Evolutionary conservation across 2,888 invertebrate genomes (phyloP), one percentile per base, ranked within the genome.

Genomic region (Lycia hirtaria): DNA sequence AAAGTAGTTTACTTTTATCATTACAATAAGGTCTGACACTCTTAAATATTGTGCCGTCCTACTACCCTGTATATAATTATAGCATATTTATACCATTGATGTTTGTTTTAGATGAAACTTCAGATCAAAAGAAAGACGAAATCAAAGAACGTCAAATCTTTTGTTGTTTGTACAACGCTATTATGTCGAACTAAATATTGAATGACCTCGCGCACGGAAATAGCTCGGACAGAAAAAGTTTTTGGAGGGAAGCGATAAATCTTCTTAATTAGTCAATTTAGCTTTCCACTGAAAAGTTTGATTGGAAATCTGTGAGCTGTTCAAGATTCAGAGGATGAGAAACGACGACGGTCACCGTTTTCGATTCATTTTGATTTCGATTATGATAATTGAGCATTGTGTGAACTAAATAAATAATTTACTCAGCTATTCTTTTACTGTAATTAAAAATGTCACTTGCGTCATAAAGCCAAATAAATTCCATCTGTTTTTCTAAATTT

Each of bases 231-330:
- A 71, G 76, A 79, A 78, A 78, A 76, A 82, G 41, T 51, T 56
- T 73, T 80, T 82, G 73, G 66, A n/a, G 80, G 88, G 89, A 89
- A 88, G 83, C 78, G 73, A 85, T 91, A 89, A 91, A 90, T 90
- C 81, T 72, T 66, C 70, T 87, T 88, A 89, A 89, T 90, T 89
- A 86, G 87, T 86, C 83, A 81, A 87, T 87, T 87, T 81, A 78
- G 79, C 75, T 83, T 82, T 76, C 72, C 69, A 80, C 69, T 82
- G 79, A 83, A 83, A 87, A 82, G 75, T 85, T 85, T 81, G 82
- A 87, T 86, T 86, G 81, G 79, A 75, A 79, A 81, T 78, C 71
- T 69, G 76, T 75, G 68, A 68, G 62, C 71, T 69, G 76, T 75
- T 68, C 68, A 61, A 65, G 71, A 80, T 83, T 81, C 76, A 70